These are phyloP conservation scores for Disparrhopalites patrizii DNA, from an alignment of 2,888 invertebrate species.

Conservation along the genomic window DNA sequence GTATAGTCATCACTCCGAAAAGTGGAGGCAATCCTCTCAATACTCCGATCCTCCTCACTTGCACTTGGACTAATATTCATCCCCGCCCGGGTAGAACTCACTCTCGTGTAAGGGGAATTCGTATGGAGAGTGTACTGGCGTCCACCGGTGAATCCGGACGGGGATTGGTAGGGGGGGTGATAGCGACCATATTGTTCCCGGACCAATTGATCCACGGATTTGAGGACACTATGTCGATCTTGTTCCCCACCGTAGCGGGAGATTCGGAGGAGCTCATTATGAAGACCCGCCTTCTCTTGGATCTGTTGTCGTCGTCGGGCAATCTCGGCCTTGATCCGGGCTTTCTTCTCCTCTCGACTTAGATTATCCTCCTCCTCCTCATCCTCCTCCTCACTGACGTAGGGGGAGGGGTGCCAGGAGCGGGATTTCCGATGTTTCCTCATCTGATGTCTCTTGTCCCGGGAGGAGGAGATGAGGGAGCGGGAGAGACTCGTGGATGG, in stretches of 20 bases:
- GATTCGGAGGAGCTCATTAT: constrained; percentile 55
- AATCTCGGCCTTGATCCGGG: constrained; percentile 60
- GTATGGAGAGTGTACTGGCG: not conserved
- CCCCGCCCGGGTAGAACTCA: constrained; percentile 23
- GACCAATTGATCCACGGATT: constrained; percentile 53
- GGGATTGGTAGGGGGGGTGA: not conserved
- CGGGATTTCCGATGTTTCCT: constrained; percentile 52
- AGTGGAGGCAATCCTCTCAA: constrained; percentile 54
- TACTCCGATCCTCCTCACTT: constrained; percentile 54
- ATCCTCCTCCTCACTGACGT: constrained; percentile 51
- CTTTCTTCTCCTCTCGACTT: constrained; percentile 58
- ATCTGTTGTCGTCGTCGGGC: constrained; percentile 60
- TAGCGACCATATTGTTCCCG: constrained; percentile 48
- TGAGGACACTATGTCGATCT: constrained; percentile 51
- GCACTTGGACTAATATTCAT: constrained; percentile 43
- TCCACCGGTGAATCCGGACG: not conserved
- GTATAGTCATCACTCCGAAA: constrained; percentile 54
- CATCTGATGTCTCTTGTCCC: constrained; percentile 48
- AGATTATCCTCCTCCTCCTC: constrained; percentile 57
- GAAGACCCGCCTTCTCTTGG: constrained; percentile 58
- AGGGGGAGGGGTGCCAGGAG: constrained; percentile 57
- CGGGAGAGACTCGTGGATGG: constrained; percentile 22
- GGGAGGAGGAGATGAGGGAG: constrained; percentile 16
- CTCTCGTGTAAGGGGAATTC: too few relatives aligned
- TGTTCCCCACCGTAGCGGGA: constrained; percentile 50